Percentiles rank a stretch among this genome's conserved stretches.
phyloP scores from a whole-genome alignment of 2,888 invertebrate genomes.

The Ectemnius lituratus region DNA sequence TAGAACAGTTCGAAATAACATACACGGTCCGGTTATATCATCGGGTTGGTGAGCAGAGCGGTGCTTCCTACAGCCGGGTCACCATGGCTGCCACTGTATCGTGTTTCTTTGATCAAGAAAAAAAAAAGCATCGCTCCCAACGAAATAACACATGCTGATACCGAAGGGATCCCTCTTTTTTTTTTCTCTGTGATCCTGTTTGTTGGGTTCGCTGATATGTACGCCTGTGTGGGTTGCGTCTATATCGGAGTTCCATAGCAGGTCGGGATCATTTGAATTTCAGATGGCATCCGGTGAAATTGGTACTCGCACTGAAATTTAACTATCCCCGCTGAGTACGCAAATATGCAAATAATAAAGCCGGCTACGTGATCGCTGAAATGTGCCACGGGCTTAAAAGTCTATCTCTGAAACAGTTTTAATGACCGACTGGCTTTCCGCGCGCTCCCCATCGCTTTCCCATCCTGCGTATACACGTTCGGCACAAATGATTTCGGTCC shows the following conservation, averaged over 20 bases:
- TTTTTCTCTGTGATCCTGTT: constrained; percentile 1
- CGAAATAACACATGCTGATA: constrained; percentile 14
- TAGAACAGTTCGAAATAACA: background rate
- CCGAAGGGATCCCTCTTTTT: constrained; percentile 5
- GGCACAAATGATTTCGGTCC: too few species aligned
- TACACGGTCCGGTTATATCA: too few species aligned
- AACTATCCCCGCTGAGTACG: constrained; percentile 13
- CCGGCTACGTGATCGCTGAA: background rate
- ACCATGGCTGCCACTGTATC: constrained; percentile 2
- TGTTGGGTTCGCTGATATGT: too few species aligned
- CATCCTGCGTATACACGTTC: too few species aligned
- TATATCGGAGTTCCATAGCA: background rate
- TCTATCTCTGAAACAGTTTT: constrained; percentile 10
- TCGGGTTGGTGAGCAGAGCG: background rate
- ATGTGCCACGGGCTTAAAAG: background rate
- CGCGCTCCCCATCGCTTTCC: background rate
- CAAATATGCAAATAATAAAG: constrained; percentile 8
- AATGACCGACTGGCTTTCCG: constrained; percentile 6
- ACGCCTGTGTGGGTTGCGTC: too few species aligned
- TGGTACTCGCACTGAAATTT: constrained; percentile 27
- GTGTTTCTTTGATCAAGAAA: constrained; percentile 6
- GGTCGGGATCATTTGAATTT: constrained; percentile 44
- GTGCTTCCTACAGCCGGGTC: constrained; percentile 13
- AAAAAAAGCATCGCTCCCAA: constrained; percentile 2
- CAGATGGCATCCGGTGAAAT: constrained; percentile 27